Evolutionary conservation across 1,140 invertebrate species (phyloP).

Genomic region (Magallana ariakensis): DNA sequence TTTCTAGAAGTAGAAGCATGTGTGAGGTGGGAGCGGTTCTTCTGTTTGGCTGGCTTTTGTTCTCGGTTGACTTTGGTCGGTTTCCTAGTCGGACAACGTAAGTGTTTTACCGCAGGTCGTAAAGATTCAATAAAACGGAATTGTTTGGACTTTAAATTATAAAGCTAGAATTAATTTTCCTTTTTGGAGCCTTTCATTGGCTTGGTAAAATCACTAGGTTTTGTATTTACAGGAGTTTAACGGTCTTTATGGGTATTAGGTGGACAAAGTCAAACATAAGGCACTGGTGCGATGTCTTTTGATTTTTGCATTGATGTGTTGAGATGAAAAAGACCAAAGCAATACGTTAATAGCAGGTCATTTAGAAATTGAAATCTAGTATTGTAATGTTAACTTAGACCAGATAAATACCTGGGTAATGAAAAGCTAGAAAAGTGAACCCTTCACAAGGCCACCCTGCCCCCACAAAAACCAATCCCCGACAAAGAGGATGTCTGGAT

Average conservation of each 20-base stretch:
- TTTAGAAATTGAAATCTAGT: background rate
- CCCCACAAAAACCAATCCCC: background rate
- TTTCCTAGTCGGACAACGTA: background rate
- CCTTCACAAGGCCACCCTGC: too few species aligned
- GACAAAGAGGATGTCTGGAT: background rate
- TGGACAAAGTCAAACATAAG: background rate
- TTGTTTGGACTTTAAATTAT: constrained; percentile 22
- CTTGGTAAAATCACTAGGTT: background rate
- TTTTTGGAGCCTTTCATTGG: background rate
- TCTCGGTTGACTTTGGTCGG: background rate
- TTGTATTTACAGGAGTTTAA: constrained; percentile 23
- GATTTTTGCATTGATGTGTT: constrained; percentile 13
- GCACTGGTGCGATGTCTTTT: background rate
- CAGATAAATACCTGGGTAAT: background rate
- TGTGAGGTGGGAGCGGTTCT: background rate
- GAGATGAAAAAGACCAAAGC: constrained; percentile 15
- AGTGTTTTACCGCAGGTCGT: constrained; percentile 25
- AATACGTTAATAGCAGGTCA: background rate
- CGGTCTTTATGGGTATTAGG: constrained; percentile 13
- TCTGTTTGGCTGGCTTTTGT: background rate
- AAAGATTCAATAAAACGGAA: constrained; percentile 15
- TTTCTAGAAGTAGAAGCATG: background rate
- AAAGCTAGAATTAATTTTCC: constrained; percentile 34
- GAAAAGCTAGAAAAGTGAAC: background rate
- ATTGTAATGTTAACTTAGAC: background rate